Base-by-base conservation (phyloP, 1,140 invertebrate species). In the Musca vetustissima region DNA sequence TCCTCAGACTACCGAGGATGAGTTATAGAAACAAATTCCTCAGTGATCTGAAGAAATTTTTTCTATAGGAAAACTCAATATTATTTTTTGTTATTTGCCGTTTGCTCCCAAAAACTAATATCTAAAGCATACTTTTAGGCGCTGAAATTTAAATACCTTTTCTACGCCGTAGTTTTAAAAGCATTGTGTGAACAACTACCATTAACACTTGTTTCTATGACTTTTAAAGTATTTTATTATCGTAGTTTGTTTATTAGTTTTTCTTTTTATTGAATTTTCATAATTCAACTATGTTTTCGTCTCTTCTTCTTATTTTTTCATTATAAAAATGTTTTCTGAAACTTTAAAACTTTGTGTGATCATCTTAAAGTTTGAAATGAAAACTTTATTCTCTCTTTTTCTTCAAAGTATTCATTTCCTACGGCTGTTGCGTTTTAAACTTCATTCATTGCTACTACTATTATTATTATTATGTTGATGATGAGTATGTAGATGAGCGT, bases 101-200 rank as follows among this genome's bases (percentile, higher is more conserved):
- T n/a, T n/a, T n/a, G n/a, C n/a, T n/a, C n/a, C n/a, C n/a, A n/a
- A n/a, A n/a, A n/a, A n/a, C n/a, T n/a, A n/a, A n/a, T n/a, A n/a
- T n/a, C 28, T 21, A 36, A 61, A 61, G 57, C 57, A 61, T 61
- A 61, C 32, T 36, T 36, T 61, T 4, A 61, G 57, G 57, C 28
- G 17, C 15, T 0, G 0, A 43, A 17, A 6, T 14, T 11, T 55
- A 22, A 55, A 1, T 28, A 61, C 6, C 36, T 43, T 13, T 2
- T 43, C 8, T n/a, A n/a, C 36, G 13, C 36, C 6, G 8, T 43
- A 43, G 28, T 61, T 43, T 19, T n/a, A 21, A 61, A 43, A 13
- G 57, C 57, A 43, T 14, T 61, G 57, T 1, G 17, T 43, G 11
- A 7, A 43, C 11, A 43, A 13, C 36, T 43, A 7, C 8, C 13